Percentiles rank a stretch among this genome's conserved stretches.
Conservation (phyloP, 2,888 invertebrate genomes). For the Xestia sexstrigata region DNA sequence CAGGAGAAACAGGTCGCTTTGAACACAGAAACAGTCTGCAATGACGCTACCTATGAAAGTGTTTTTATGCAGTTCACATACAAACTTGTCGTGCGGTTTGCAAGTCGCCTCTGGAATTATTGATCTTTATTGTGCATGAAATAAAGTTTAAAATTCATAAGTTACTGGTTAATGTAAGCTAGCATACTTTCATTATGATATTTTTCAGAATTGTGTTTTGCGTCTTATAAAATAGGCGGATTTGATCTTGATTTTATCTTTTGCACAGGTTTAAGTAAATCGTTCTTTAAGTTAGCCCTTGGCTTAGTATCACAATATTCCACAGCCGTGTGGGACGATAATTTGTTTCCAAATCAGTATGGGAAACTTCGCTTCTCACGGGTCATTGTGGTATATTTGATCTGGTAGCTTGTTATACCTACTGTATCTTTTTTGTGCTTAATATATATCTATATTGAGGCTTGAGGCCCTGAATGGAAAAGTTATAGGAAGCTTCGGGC, state of each 20-base stretch:
- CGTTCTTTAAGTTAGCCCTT: background rate
- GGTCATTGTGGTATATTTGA: constrained; percentile 29
- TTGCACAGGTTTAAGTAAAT: background rate
- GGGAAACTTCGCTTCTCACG: constrained; percentile 40
- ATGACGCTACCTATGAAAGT: background rate
- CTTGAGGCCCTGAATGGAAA: background rate
- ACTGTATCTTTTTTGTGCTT: background rate
- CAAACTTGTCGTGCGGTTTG: background rate
- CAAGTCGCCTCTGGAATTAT: background rate
- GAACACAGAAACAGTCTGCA: background rate
- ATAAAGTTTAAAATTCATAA: background rate
- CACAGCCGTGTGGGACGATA: constrained; percentile 19
- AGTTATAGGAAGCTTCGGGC: background rate
- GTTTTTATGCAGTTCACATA: background rate
- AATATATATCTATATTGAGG: background rate
- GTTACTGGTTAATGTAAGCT: background rate
- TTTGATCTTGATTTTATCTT: background rate
- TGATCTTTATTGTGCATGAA: background rate
- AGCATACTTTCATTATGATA: background rate
- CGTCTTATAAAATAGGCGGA: background rate
- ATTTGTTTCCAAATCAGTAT: constrained; percentile 37
- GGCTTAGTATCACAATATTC: constrained; percentile 12
- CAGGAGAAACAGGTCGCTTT: background rate
- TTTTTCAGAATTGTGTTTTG: background rate
- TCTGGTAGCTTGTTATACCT: background rate